phyloP scores from a whole-genome alignment of 2,113 vertebrate genomes.

The Tonatia bakeri region DNA sequence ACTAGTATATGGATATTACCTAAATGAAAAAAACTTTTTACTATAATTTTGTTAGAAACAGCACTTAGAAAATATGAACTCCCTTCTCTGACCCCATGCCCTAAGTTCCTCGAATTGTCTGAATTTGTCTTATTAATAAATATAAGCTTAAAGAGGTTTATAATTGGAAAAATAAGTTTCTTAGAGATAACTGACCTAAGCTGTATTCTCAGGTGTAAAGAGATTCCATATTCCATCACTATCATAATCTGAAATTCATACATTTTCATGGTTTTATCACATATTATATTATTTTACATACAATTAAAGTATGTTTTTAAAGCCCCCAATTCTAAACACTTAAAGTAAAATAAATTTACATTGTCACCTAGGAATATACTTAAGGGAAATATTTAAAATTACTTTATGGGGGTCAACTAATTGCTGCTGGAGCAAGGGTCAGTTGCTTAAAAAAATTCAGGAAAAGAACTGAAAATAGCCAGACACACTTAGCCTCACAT shows the following conservation, averaged over 20 bases:
- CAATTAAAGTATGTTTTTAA: neutral
- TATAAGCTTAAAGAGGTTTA: neutral
- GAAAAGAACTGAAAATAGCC: neutral
- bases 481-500: neutral
- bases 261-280: conserved; percentile 24
- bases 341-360: conserved; percentile 33
- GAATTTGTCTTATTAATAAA: conserved; percentile 22
- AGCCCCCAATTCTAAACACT: neutral
- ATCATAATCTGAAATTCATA: conserved; percentile 13
- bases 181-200: neutral
- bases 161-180: neutral
- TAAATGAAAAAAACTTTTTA: neutral
- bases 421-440: neutral
- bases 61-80: neutral
- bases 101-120: neutral
- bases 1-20: neutral
- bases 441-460: neutral
- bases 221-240: neutral
- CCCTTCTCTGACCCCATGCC: neutral
- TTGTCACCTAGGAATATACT: neutral
- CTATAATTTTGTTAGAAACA: conserved; percentile 8
- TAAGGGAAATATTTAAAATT: conserved; percentile 13
- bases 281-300: neutral
- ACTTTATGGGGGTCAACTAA: neutral
- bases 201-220: neutral